Evolutionary conservation across 2,113 vertebrate genomes (phyloP).

Genomic region (Hiodon tergisus): DNA sequence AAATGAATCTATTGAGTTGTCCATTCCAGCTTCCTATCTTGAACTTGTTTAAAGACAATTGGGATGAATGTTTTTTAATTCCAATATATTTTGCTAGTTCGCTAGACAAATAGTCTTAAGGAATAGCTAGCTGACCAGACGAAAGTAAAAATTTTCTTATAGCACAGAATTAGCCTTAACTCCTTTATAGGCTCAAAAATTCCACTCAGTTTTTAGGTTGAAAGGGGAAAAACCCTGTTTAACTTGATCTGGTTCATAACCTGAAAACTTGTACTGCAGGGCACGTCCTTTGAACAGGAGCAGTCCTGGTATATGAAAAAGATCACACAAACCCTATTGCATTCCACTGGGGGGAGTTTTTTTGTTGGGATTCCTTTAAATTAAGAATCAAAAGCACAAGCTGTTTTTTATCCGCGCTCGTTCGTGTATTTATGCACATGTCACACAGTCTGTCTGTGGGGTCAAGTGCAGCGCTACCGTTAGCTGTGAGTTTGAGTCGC

Average conservation of each 20-base stretch:
- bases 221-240: conserved; percentile 16
- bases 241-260: conserved; percentile 38
- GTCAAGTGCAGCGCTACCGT: not conserved
- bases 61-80: no score
- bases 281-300: conserved; percentile 16
- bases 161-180: not conserved
- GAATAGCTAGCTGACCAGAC: no score
- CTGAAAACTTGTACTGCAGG: conserved; percentile 34
- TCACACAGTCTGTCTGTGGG: not conserved
- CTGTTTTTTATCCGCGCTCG: not conserved
- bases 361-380: not conserved
- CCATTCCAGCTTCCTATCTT: no score
- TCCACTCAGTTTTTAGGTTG: not conserved
- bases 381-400: not conserved
- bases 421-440: not conserved
- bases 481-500: no score
- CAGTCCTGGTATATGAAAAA: conserved; percentile 1
- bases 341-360: not conserved
- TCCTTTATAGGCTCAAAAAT: not conserved
- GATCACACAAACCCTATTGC: conserved; percentile 34
- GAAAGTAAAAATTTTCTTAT: no score
- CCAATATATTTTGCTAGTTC: no score
- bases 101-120: no score
- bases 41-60: no score
- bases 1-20: no score